Conservation (phyloP, 2,888 invertebrate genomes). For the Caenorhabditis becei region DNA sequence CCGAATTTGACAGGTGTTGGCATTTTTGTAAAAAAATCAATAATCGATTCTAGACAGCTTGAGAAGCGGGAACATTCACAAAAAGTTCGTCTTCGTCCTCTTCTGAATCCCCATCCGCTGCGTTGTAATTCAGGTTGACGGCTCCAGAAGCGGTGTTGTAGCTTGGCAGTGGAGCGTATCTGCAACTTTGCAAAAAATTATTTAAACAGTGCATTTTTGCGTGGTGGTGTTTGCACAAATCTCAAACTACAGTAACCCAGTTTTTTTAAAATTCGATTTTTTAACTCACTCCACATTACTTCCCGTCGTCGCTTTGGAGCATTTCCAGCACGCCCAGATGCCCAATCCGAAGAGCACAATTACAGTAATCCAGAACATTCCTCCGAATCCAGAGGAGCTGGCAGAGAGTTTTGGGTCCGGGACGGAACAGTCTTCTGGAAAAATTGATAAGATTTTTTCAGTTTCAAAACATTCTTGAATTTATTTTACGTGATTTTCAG, state of each 20-base stretch:
- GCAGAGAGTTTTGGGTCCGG: constrained; percentile 17
- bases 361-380: constrained; percentile 47
- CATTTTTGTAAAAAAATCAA: constrained; percentile 1
- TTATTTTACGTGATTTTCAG: neutral
- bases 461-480: neutral
- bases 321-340: constrained; percentile 34
- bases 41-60: constrained; percentile 12
- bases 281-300: constrained; percentile 62
- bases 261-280: neutral
- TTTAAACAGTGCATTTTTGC: constrained; percentile 1
- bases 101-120: constrained; percentile 37
- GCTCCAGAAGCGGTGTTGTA: constrained; percentile 66
- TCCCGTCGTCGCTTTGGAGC: constrained; percentile 42
- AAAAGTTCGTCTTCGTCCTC: constrained; percentile 48
- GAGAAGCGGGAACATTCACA: constrained; percentile 36
- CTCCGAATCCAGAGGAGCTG: constrained; percentile 60
- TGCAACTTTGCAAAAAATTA: constrained; percentile 34
- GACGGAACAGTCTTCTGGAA: constrained; percentile 72
- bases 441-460: too few species aligned
- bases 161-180: constrained; percentile 72
- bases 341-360: constrained; percentile 14
- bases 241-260: neutral
- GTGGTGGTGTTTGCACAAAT: neutral
- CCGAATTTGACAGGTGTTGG: constrained; percentile 33
- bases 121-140: constrained; percentile 59